These are phyloP conservation scores for Petaurus breviceps DNA, from an alignment of 2,113 vertebrate genomes.

Conservation along the genomic window DNA sequence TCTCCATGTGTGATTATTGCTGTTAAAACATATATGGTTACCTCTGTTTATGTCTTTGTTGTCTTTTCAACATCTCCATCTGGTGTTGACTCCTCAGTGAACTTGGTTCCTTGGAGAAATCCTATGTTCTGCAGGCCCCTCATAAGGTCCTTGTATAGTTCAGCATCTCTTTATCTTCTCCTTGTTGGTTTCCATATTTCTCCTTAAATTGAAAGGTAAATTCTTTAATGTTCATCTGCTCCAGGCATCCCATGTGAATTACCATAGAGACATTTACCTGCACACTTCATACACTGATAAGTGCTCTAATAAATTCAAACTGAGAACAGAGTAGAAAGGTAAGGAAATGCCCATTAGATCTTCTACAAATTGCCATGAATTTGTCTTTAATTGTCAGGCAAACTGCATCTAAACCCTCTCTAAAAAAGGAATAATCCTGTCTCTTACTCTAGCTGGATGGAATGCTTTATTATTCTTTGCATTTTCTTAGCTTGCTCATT, in stretches of 20 bases:
- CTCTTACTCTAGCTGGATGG: neutral
- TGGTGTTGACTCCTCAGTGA: neutral
- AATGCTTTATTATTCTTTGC: neutral
- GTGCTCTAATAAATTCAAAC: neutral
- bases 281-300: neutral
- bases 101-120: too few species aligned
- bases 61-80: neutral
- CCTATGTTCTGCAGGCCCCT: neutral
- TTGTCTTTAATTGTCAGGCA: neutral
- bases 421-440: neutral
- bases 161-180: neutral
- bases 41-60: neutral
- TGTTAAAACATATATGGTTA: neutral
- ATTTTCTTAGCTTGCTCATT: neutral
- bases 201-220: neutral
- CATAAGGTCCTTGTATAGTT: neutral
- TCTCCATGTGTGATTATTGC: neutral
- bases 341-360: neutral
- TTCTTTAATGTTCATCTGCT: neutral
- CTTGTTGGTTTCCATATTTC: neutral
- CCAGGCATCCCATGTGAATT: neutral
- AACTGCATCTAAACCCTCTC: too few species aligned
- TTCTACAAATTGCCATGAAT: neutral
- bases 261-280: neutral
- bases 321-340: neutral